phyloP scores from a whole-genome alignment of 1,140 invertebrate genomes.

The Aphaenogaster rudis region DNA sequence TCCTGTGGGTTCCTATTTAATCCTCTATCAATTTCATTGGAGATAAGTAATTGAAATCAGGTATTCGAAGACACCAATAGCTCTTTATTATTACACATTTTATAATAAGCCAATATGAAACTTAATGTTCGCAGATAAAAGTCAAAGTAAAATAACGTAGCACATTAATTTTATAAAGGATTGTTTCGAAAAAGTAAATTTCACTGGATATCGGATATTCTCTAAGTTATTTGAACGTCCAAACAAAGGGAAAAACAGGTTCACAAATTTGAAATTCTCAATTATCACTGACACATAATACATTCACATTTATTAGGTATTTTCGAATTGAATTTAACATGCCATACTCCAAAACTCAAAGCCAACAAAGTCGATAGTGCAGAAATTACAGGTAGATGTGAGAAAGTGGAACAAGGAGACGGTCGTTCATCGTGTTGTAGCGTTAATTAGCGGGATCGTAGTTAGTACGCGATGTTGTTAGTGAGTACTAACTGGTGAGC shows the following conservation, averaged over 20 bases:
- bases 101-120: not conserved
- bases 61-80: not conserved
- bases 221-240: not conserved
- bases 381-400: too few species aligned
- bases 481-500: not conserved
- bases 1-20: not conserved
- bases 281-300: too few species aligned
- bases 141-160: not conserved
- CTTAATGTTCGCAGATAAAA: not conserved
- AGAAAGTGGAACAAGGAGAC: not conserved
- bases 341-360: too few species aligned
- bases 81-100: not conserved
- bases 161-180: not conserved
- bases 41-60: constrained; percentile 7
- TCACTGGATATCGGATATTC: too few species aligned
- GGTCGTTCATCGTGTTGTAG: not conserved
- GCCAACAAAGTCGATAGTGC: too few species aligned
- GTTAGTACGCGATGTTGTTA: not conserved
- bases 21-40: not conserved
- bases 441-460: not conserved
- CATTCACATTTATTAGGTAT: too few species aligned
- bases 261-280: too few species aligned
- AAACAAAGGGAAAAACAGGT: too few species aligned
- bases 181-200: too few species aligned
- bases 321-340: too few species aligned